Conservation (phyloP, 2,113 vertebrate genomes). For the Entosphenus tridentatus region DNA sequence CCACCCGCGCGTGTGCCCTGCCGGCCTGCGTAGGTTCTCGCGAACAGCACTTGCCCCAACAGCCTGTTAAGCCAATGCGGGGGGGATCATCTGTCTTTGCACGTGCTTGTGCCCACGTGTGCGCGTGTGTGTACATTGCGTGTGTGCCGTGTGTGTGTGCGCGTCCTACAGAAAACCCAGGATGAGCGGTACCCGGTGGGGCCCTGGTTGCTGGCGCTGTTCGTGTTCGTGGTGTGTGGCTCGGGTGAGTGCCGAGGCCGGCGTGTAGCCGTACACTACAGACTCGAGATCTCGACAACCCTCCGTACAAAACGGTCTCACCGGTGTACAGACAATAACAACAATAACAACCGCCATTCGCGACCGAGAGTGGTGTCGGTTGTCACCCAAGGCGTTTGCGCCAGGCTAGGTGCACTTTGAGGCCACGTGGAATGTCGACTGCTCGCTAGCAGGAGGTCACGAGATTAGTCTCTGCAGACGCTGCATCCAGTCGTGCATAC, state of each 20-base stretch:
- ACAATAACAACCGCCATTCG: no score
- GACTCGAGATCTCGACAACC: constrained; percentile 15
- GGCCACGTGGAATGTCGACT: no score
- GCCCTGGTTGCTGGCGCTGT: constrained; percentile 39
- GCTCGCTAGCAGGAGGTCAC: no score
- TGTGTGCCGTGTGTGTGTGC: neutral
- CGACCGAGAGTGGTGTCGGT: no score
- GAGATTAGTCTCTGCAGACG: no score
- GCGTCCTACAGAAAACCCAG: constrained; percentile 26
- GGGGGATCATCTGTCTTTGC: constrained; percentile 9
- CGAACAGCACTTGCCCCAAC: neutral
- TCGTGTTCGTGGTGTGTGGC: constrained; percentile 43
- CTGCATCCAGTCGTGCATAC: no score
- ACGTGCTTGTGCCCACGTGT: constrained; percentile 16
- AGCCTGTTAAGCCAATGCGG: constrained; percentile 5
- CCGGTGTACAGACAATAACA: constrained; percentile 13
- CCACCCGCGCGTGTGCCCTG: neutral
- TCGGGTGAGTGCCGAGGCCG: constrained; percentile 30
- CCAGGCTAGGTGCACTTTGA: no score
- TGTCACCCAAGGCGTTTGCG: no score
- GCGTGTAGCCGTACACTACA: constrained; percentile 5
- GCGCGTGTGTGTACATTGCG: constrained; percentile 11
- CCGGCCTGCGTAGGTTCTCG: neutral
- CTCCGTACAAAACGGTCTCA: constrained; percentile 15
- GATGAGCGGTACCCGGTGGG: constrained; percentile 48